Evolutionary conservation across 1,140 invertebrate genomes (phyloP), one percentile per base, ranked within the genome.

Genomic region (Drosophila busckii): DNA sequence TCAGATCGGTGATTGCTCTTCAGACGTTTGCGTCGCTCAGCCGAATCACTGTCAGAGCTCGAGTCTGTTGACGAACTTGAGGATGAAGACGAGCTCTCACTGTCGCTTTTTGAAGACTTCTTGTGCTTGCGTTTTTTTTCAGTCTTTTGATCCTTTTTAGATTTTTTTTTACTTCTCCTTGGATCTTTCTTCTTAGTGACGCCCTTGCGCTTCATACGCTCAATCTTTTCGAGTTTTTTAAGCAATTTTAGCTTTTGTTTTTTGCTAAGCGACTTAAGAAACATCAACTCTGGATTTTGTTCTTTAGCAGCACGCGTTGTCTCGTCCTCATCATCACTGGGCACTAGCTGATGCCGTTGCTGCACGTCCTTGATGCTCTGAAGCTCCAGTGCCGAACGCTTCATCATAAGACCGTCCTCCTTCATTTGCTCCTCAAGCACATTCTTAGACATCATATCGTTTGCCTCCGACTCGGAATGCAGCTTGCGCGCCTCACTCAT

Each of bases 211-310:
- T 91, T 91, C 60, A 90, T 88, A 55, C 91, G 92, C 64, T 95
- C 93, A 20, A 96, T 88, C 88, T 94, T 94, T 60, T 94, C 91
- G 16, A 96, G 85, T 89, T 94, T 94, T 92, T 94, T 96, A 2
- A 98, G 88, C 34, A 98, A 88, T 80, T 95, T 97, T 63, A 95
- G 93, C 84, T 98, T 98, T 71, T 98, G 94, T 86, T 96, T 95
- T 49, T 93, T 94, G 7, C 92, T 93, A 3, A 98, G 85, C 3
- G 94, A 93, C 84, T 95, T 95, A 0, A 98, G 87, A 59, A 98
- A 94, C 1, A 78, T 22, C 1, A 85, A 38, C 37, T 87, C 85
- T 0, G 85, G 78, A 44, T 86, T 83, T 5, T 70, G 50, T 23
- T 53, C 20, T 46, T 92, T 13, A 1, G 35, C 45, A 7, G 88